Percentiles rank a stretch among this genome's conserved stretches.
Evolutionary conservation across 2,113 vertebrate genomes (phyloP).

Genomic region (Scomber colias): DNA sequence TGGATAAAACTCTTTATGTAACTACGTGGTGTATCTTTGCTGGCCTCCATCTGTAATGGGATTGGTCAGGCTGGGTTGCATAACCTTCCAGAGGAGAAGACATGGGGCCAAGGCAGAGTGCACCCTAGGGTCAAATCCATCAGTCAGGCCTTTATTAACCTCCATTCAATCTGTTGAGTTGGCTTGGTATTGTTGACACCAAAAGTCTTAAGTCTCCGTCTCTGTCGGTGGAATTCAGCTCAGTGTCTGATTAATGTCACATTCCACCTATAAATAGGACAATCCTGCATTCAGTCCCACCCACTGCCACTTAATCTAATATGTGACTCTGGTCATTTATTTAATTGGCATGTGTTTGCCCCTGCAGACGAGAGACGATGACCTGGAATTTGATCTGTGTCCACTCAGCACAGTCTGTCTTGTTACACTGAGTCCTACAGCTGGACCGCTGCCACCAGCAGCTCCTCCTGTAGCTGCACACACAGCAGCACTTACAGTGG

Average conservation of each 20-base stretch:
- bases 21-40: background rate
- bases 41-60: slow-evolving; percentile 32
- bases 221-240: slow-evolving; percentile 6
- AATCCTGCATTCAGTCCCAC: background rate
- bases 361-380: background rate
- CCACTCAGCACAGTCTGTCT: background rate
- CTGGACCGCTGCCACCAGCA: background rate
- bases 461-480: background rate
- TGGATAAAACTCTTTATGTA: slow-evolving; percentile 6
- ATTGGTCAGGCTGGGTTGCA: slow-evolving; percentile 10
- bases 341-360: background rate
- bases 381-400: slow-evolving; percentile 14
- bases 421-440: background rate
- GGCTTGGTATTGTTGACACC: no score
- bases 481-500: no score
- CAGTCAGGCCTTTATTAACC: background rate
- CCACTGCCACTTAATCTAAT: slow-evolving; percentile 11
- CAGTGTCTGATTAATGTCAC: background rate
- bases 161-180: no score
- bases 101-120: background rate
- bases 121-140: background rate
- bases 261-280: background rate
- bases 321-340: background rate
- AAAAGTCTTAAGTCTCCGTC: background rate
- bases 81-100: background rate